A percentile compares a stretch with the other conserved stretches of the same genome.
Conservation (phyloP, 2,113 vertebrate genomes). For the Callionymus lyra region DNA sequence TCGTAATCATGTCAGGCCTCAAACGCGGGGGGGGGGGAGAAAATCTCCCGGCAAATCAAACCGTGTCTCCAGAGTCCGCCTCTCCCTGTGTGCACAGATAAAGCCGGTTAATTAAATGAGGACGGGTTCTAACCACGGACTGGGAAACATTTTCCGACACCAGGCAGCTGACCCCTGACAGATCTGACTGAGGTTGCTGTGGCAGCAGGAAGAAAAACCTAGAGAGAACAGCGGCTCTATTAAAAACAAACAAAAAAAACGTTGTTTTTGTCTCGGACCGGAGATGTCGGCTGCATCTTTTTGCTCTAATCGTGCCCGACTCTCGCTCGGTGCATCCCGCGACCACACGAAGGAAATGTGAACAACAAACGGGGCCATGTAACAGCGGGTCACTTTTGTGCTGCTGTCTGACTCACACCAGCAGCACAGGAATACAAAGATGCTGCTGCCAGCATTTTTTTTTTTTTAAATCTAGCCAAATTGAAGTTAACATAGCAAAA, state of each 20-base stretch:
- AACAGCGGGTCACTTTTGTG: conserved; percentile 55
- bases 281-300: conserved; percentile 27
- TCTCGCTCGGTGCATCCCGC: conserved; percentile 16
- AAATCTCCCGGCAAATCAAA: conserved; percentile 31
- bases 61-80: conserved; percentile 26
- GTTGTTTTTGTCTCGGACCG: conserved; percentile 24
- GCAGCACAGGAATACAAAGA: conserved; percentile 36
- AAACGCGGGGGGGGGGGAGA: conserved; percentile 35
- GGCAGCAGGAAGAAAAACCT: conserved; percentile 11
- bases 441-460: conserved; percentile 5
- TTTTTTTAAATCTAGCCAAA: neutral
- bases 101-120: conserved; percentile 61
- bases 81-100: conserved; percentile 52
- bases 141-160: conserved; percentile 38
- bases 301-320: conserved; percentile 21
- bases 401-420: conserved; percentile 42
- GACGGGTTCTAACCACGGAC: conserved; percentile 35
- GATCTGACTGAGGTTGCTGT: conserved; percentile 9
- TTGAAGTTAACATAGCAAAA: conserved; percentile 1
- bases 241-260: conserved; percentile 12
- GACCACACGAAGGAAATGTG: conserved; percentile 21
- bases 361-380: conserved; percentile 55
- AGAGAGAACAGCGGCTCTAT: conserved; percentile 7
- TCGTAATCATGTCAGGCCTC: conserved; percentile 52
- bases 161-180: conserved; percentile 22